These are phyloP conservation scores for Cyprinus carpio DNA, from an alignment of 2,113 vertebrate genomes.

Conservation along the genomic window DNA sequence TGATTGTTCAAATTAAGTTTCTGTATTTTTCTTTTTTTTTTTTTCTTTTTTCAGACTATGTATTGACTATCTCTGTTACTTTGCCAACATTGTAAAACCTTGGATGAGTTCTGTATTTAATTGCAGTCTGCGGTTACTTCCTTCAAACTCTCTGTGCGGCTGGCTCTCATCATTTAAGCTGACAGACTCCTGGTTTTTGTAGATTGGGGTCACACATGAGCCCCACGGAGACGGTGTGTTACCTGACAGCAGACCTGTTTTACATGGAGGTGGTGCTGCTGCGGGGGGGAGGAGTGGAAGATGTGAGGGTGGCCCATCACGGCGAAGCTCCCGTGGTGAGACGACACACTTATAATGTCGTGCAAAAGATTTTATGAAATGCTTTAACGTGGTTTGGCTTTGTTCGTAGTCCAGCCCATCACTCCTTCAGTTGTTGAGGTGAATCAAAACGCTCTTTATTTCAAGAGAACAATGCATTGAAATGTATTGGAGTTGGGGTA, in stretches of 20 bases:
- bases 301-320: slow-evolving; percentile 76
- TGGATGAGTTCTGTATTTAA: neutral
- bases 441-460: slow-evolving; percentile 31
- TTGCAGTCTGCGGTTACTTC: neutral
- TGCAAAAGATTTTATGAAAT: neutral
- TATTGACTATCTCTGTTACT: neutral
- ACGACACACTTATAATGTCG: neutral
- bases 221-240: slow-evolving; percentile 77
- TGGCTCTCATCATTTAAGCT: too few relatives aligned
- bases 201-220: slow-evolving; percentile 59
- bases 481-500: neutral
- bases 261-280: slow-evolving; percentile 83
- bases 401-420: slow-evolving; percentile 74
- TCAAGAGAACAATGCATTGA: neutral
- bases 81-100: neutral
- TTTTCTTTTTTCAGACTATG: neutral
- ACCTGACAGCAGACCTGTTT: slow-evolving; percentile 83
- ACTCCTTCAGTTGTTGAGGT: slow-evolving; percentile 80
- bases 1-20: neutral
- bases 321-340: slow-evolving; percentile 78
- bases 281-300: too few relatives aligned
- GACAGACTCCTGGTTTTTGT: too few relatives aligned
- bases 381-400: neutral
- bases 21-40: neutral
- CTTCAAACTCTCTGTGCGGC: slow-evolving; percentile 10